Percentiles rank a stretch among this genome's conserved stretches.
phyloP scores from a whole-genome alignment of 2,797 vertebrate species.

The Nyctibius grandis region DNA sequence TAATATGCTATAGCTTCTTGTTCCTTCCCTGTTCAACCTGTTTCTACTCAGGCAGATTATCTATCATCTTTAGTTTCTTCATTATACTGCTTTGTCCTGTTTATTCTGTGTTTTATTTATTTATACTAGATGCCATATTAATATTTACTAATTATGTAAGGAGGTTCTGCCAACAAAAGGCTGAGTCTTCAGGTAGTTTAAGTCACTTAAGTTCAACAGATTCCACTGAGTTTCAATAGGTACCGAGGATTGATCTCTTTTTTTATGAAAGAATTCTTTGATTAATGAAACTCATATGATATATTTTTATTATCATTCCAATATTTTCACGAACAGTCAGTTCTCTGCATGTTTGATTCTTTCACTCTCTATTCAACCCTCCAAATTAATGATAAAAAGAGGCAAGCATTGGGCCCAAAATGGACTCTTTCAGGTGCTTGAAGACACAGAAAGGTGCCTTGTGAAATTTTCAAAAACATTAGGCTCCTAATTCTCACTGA shows the following conservation, averaged over 20 bases:
- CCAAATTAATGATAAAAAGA: constrained; percentile 32
- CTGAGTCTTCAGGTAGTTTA: too few species aligned
- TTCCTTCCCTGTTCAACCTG: not conserved
- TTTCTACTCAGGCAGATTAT: not conserved
- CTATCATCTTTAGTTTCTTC: not conserved
- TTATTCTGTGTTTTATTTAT: not conserved
- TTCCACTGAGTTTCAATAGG: too few species aligned
- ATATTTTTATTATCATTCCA: not conserved
- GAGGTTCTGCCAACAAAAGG: too few species aligned
- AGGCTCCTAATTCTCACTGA: not conserved
- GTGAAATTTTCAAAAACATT: not conserved
- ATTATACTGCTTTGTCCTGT: not conserved
- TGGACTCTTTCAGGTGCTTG: not conserved
- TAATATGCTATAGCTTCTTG: not conserved
- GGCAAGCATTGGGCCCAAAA: not conserved
- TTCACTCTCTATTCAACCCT: constrained; percentile 22
- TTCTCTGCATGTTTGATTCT: constrained; percentile 23
- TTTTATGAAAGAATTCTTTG: not conserved
- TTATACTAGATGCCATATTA: not conserved
- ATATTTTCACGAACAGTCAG: not conserved
- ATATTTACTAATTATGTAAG: not conserved
- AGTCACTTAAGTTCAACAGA: too few species aligned
- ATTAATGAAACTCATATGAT: not conserved
- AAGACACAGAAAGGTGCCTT: not conserved
- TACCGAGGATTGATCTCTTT: too few species aligned